A percentile compares a stretch with the other conserved stretches of the same genome.
Evolutionary conservation across 1,140 invertebrate genomes (phyloP).

Genomic region (Drosophila nigromelanica): DNA sequence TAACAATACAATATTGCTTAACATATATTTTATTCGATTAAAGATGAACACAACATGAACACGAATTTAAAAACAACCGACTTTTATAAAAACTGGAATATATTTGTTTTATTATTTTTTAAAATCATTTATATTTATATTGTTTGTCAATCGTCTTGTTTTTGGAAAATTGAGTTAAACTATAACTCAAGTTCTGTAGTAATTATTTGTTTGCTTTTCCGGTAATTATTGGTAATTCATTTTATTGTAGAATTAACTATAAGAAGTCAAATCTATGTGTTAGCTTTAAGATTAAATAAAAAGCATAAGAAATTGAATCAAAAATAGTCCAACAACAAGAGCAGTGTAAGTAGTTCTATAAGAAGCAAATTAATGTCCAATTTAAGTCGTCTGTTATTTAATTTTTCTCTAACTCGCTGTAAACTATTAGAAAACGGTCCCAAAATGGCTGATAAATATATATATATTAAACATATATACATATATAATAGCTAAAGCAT

Average conservation of each 20-base stretch:
- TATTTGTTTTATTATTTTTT: too few species aligned
- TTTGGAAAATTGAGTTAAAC: too few species aligned
- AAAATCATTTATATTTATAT: too few species aligned
- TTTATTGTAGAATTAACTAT: neutral
- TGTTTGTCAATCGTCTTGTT: too few species aligned
- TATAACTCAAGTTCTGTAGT: too few species aligned
- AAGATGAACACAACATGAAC: too few species aligned
- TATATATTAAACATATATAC: neutral
- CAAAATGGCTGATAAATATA: conserved; percentile 5
- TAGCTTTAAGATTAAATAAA: conserved; percentile 6
- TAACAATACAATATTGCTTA: too few species aligned
- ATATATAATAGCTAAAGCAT: neutral
- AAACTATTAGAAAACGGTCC: conserved; percentile 21
- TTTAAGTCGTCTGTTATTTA: conserved; percentile 26
- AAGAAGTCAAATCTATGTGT: conserved; percentile 27
- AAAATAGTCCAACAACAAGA: conserved; percentile 41
- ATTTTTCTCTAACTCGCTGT: conserved; percentile 26
- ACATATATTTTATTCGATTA: too few species aligned
- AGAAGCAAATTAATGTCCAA: conserved; percentile 32
- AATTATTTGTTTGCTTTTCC: too few species aligned
- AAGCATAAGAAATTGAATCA: conserved; percentile 24
- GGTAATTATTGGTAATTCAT: too few species aligned
- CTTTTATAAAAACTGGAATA: too few species aligned
- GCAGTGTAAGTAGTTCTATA: conserved; percentile 33
- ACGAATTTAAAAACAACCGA: too few species aligned